Evolutionary conservation across 30 jellyfish, hydroid and myxozoan genomes (phyloP), one percentile per base, ranked within the genome.

Genomic region (Hydra vulgaris): DNA sequence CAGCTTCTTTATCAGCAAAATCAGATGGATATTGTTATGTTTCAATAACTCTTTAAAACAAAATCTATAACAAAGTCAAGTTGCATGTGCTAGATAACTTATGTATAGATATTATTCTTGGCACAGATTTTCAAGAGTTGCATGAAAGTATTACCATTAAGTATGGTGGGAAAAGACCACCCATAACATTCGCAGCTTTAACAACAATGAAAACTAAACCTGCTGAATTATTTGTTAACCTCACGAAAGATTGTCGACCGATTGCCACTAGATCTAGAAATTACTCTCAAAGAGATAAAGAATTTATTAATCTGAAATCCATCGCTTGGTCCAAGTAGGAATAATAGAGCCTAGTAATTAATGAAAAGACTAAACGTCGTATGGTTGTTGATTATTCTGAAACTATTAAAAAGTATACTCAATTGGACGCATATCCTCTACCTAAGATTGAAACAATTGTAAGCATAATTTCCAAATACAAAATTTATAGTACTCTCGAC

Each of bases 271-370:
- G 83, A 80, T 87, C 96, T 25, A 22, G 96, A 27, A 53, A 72
- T 22, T 70, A 74, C 52, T 27, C 87, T 69, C 19, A 23, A 24
- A 88, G 73, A 23, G 94, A 87, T 77, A 83, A 27, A 70, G 23
- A 70, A 77, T 87, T 87, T 77, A 87, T 82, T 74, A 66, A 8
- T 85, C 66, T 4, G 96, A 88, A 53, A 74, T 68, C 56, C 24
- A 72, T 21, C 25, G 95, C 25, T 56, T 88, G 66, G 81, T 67
- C 18, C 53, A 56, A 18, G 89, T 61, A 68, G 95, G 95, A 52
- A 87, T 87, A 70, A 87, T 87, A 8, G 88, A 82, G 72, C 94
- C 95, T 26, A 54, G 88, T 66, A 66, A 67, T 23, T 87, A 93
- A 54, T 54, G 77, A 22, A 19, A 71, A 54, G 71, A 82, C 53